These are phyloP conservation scores for Zaprionus africanus DNA, from an alignment of 1,140 invertebrate genomes.

Conservation along the genomic window DNA sequence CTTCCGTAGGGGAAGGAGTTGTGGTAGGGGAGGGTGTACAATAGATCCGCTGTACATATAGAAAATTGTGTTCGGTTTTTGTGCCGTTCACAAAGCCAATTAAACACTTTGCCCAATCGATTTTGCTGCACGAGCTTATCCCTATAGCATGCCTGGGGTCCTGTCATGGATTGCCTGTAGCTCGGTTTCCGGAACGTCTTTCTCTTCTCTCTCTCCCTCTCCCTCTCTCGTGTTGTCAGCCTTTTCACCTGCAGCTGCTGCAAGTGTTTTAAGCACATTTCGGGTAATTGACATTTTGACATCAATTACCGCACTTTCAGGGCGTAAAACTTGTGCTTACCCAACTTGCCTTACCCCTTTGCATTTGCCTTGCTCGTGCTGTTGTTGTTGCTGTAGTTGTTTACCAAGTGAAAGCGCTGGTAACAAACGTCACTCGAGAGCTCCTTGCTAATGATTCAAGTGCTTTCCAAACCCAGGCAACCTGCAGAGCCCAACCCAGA, in stretches of 20 bases:
- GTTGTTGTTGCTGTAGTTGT: slow-evolving; percentile 26
- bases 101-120: slow-evolving; percentile 59
- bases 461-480: slow-evolving; percentile 24
- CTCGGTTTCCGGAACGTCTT: neutral
- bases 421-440: slow-evolving; percentile 30
- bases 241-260: slow-evolving; percentile 34
- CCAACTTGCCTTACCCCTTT: neutral
- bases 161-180: slow-evolving; percentile 12
- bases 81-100: slow-evolving; percentile 52
- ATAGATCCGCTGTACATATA: neutral
- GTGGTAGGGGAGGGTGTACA: neutral
- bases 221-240: neutral
- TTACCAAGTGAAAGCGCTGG: slow-evolving; percentile 27
- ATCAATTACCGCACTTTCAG: slow-evolving; percentile 66
- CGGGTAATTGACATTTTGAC: slow-evolving; percentile 73
- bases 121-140: slow-evolving; percentile 26
- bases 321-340: slow-evolving; percentile 44
- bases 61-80: slow-evolving; percentile 20
- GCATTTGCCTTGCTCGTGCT: slow-evolving; percentile 13
- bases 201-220: neutral
- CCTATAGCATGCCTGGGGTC: neutral
- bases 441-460: slow-evolving; percentile 48
- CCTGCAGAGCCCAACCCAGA: neutral
- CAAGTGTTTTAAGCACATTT: slow-evolving; percentile 71
- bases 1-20: neutral